phyloP scores from a whole-genome alignment of 2,888 invertebrate genomes.

The Antitype chi region DNA sequence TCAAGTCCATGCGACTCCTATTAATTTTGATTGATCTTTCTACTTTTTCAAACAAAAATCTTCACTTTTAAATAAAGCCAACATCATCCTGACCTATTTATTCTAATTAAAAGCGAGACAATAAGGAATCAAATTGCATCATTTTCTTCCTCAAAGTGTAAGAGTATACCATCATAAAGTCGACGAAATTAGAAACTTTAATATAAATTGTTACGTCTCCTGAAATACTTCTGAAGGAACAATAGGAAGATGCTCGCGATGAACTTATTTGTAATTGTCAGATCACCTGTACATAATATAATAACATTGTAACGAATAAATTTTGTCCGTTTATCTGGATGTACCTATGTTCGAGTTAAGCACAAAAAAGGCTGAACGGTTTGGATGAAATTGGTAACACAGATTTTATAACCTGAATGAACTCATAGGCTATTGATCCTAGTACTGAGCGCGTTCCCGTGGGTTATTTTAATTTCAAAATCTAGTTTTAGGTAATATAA shows the following conservation, averaged over 20 bases:
- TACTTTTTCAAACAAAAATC: too few relatives aligned
- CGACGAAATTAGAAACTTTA: conserved; percentile 26
- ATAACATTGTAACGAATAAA: neutral
- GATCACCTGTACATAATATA: neutral
- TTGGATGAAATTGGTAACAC: neutral
- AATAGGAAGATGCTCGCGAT: neutral
- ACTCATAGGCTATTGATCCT: neutral
- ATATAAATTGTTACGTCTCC: conserved; percentile 14
- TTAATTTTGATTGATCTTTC: too few relatives aligned
- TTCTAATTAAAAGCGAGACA: conserved; percentile 18
- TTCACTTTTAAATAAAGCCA: neutral
- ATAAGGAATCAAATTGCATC: conserved; percentile 20
- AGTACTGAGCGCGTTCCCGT: too few relatives aligned
- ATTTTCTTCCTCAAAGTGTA: conserved; percentile 8
- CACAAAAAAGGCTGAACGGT: neutral
- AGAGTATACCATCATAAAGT: conserved; percentile 1
- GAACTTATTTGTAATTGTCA: conserved; percentile 9
- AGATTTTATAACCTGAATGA: neutral
- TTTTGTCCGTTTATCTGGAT: neutral
- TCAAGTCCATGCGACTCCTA: too few relatives aligned
- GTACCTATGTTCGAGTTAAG: neutral
- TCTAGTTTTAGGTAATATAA: neutral
- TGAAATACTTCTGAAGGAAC: neutral
- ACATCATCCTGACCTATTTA: neutral
- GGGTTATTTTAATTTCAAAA: neutral